Evolutionary conservation across 2,888 invertebrate species (phyloP).

Genomic region (Meiosimyza decipiens): DNA sequence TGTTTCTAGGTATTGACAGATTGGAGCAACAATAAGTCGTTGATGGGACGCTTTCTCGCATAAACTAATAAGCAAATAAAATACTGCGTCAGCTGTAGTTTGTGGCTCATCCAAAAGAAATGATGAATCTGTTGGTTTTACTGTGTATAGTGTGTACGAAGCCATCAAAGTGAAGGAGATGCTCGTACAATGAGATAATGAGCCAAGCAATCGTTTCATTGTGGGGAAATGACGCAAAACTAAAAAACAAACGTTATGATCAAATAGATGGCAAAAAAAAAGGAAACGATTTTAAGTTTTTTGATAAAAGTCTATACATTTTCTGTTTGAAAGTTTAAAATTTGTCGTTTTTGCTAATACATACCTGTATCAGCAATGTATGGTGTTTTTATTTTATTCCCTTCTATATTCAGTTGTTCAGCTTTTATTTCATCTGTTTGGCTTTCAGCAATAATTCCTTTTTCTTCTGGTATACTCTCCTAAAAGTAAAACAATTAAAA

Average conservation of each 20-base stretch:
- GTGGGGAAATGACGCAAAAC: constrained; percentile 81
- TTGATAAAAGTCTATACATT: constrained; percentile 3
- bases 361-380: constrained; percentile 81
- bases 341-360: constrained; percentile 59
- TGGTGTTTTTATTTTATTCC: constrained; percentile 70
- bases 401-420: constrained; percentile 70
- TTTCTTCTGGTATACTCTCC: constrained; percentile 68
- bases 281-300: not conserved
- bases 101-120: constrained; percentile 72
- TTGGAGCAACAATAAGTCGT: constrained; percentile 79
- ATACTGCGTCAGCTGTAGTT: constrained; percentile 88
- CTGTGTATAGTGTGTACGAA: constrained; percentile 67
- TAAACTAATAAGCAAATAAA: constrained; percentile 82
- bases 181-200: constrained; percentile 81
- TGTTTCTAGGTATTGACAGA: constrained; percentile 76
- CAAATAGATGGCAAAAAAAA: not conserved
- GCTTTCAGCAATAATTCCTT: constrained; percentile 66
- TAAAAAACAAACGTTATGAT: constrained; percentile 50
- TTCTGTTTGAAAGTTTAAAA: not conserved
- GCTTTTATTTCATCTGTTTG: constrained; percentile 91
- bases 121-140: constrained; percentile 57
- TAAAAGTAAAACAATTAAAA: constrained; percentile 35
- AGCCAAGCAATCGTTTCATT: constrained; percentile 84
- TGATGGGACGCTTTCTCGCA: constrained; percentile 82
- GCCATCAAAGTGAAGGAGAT: constrained; percentile 77